phyloP scores from a whole-genome alignment of 2,888 invertebrate genomes.

The Agrypnus murinus region DNA sequence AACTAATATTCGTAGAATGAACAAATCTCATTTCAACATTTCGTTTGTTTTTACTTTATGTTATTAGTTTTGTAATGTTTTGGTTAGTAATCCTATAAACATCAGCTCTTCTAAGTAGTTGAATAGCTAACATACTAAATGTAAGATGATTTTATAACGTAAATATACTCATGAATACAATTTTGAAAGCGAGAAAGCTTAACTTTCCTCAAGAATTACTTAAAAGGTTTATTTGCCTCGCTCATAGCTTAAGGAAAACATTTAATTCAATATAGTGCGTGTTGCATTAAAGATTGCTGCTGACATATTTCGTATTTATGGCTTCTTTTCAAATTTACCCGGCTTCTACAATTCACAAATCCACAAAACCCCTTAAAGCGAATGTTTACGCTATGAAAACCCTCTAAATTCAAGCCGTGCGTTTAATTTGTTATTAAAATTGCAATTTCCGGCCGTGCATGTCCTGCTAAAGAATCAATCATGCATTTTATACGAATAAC shows the following conservation, averaged over 20 bases:
- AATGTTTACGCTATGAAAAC: slow-evolving; percentile 28
- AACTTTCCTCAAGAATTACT: slow-evolving; percentile 13
- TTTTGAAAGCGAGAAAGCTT: not conserved
- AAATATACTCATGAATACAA: not conserved
- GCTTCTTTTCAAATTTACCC: slow-evolving; percentile 26
- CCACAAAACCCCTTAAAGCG: slow-evolving; percentile 30
- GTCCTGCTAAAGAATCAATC: slow-evolving; percentile 55
- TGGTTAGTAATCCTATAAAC: not conserved
- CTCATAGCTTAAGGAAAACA: slow-evolving; percentile 10
- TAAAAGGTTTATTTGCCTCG: not conserved
- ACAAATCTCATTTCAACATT: too few species aligned
- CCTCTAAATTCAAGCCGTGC: slow-evolving; percentile 39
- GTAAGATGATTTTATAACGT: not conserved
- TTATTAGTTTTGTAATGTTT: too few species aligned
- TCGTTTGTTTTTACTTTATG: too few species aligned
- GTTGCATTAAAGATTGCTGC: slow-evolving; percentile 25
- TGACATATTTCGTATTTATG: slow-evolving; percentile 23
- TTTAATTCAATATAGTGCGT: slow-evolving; percentile 5
- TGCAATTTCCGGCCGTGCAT: slow-evolving; percentile 55
- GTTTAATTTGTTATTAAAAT: slow-evolving; percentile 59
- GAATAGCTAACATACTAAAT: not conserved
- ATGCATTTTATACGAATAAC: slow-evolving; percentile 55
- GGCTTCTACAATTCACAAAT: slow-evolving; percentile 28
- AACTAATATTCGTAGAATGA: too few species aligned
- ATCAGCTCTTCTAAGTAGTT: not conserved